Conservation (phyloP, 2,888 invertebrate genomes). For the Parochlus steinenii region DNA sequence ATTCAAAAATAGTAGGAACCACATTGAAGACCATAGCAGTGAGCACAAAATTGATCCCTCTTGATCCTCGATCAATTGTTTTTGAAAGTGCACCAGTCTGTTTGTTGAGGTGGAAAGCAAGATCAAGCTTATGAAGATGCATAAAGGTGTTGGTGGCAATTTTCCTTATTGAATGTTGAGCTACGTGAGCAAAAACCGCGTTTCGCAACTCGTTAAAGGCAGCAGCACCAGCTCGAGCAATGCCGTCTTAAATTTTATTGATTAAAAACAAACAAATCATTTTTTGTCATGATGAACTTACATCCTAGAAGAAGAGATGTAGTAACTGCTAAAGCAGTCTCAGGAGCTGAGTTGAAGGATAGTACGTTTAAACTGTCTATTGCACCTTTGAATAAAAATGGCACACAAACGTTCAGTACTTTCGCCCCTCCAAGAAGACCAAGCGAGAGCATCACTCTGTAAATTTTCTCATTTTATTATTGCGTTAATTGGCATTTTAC, state of each 20-base stretch:
- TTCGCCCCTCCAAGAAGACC: constrained; percentile 68
- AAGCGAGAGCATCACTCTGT: constrained; percentile 70
- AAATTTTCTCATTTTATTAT: constrained; percentile 37
- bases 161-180: constrained; percentile 88
- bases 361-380: constrained; percentile 74
- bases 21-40: constrained; percentile 95
- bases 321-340: constrained; percentile 61
- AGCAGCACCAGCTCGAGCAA: constrained; percentile 77
- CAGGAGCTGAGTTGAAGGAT: constrained; percentile 61
- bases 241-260: constrained; percentile 54
- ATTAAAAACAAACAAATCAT: neutral
- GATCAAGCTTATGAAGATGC: constrained; percentile 87
- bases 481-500: constrained; percentile 3
- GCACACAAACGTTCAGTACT: constrained; percentile 78
- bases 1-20: constrained; percentile 89
- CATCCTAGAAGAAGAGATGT: constrained; percentile 75
- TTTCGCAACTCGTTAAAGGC: constrained; percentile 93
- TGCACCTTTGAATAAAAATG: constrained; percentile 88
- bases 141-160: constrained; percentile 90
- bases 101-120: constrained; percentile 80
- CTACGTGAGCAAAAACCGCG: constrained; percentile 94
- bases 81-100: constrained; percentile 94
- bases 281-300: constrained; percentile 34
- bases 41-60: constrained; percentile 95
- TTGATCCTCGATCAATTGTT: constrained; percentile 78